phyloP scores from a whole-genome alignment of 1,140 invertebrate genomes.

The Drosophila leontia region DNA sequence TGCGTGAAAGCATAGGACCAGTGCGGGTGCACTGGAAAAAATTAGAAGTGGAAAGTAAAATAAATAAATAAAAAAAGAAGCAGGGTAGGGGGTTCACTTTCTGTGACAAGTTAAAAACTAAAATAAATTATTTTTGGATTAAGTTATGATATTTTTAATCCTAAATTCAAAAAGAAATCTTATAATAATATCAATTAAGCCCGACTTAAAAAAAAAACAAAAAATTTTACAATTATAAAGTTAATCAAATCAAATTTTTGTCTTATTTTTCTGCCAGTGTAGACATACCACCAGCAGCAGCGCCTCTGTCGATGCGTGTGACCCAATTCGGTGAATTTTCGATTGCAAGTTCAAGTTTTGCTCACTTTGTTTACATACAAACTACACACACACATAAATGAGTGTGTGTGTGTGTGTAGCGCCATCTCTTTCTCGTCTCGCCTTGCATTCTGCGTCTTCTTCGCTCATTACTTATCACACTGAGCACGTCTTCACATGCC shows the following conservation, averaged over 20 bases:
- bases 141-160: too few species aligned
- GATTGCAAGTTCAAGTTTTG: conserved; percentile 81
- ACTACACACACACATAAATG: conserved; percentile 5
- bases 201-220: too few species aligned
- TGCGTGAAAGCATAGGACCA: conserved; percentile 72
- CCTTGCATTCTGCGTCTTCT: conserved; percentile 21
- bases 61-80: background rate
- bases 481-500: conserved; percentile 22
- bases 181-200: too few species aligned
- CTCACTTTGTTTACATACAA: conserved; percentile 26
- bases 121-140: too few species aligned
- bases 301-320: conserved; percentile 73
- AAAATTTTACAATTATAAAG: too few species aligned
- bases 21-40: conserved; percentile 8
- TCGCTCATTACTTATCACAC: conserved; percentile 30
- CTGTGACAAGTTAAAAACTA: too few species aligned
- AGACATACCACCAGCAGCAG: conserved; percentile 29
- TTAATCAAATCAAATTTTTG: too few species aligned
- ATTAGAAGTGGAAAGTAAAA: background rate
- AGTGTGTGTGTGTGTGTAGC: background rate
- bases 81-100: too few species aligned
- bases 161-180: too few species aligned
- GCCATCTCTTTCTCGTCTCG: conserved; percentile 9
- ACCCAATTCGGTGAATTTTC: conserved; percentile 71
- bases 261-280: conserved; percentile 1